Evolutionary conservation across 2,888 invertebrate genomes (phyloP).

Genomic region (Nebria brevicollis): DNA sequence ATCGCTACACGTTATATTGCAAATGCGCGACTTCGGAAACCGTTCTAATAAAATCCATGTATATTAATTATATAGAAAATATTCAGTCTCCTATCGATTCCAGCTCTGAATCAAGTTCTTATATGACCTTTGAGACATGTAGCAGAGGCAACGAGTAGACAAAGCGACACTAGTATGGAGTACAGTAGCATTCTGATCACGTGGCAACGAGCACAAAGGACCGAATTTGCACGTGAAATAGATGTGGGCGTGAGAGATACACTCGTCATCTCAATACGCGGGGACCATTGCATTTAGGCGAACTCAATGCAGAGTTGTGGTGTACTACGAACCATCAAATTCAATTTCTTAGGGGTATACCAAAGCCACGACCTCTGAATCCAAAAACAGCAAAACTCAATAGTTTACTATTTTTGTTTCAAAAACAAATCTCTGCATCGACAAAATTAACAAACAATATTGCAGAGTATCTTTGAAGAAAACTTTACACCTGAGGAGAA

Average conservation of each 20-base stretch:
- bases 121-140: neutral
- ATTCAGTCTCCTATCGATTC: too few relatives aligned
- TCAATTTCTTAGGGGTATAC: constrained; percentile 6
- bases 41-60: too few relatives aligned
- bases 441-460: neutral
- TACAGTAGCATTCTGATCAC: constrained; percentile 52
- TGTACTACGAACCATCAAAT: constrained; percentile 1
- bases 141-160: neutral
- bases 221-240: constrained; percentile 62
- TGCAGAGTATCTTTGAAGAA: too few relatives aligned
- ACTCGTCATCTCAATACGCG: constrained; percentile 48
- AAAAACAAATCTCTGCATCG: neutral
- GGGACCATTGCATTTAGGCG: neutral
- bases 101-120: neutral
- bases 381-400: constrained; percentile 6
- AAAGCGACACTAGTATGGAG: constrained; percentile 51
- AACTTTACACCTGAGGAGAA: too few relatives aligned
- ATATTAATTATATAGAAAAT: too few relatives aligned
- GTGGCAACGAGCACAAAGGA: constrained; percentile 57
- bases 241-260: constrained; percentile 57
- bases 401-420: neutral
- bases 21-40: too few relatives aligned
- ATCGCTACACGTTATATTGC: too few relatives aligned
- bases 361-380: constrained; percentile 3
- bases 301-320: neutral